Base-by-base conservation (phyloP, 2,797 vertebrate genomes). In the Sciurus carolinensis region DNA sequence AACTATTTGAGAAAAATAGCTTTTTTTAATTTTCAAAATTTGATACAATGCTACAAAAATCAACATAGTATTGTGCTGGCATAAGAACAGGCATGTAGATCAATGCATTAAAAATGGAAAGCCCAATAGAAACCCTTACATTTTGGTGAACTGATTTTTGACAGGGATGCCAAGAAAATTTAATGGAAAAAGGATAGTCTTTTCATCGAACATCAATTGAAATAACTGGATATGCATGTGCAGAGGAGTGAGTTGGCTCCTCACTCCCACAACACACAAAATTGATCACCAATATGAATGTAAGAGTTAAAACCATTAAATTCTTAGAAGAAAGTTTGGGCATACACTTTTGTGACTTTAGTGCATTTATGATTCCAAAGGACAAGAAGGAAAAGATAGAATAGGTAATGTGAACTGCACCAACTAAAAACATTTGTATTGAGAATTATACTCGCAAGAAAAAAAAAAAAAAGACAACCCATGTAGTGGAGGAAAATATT, bases 131-230 rank as follows among this genome's bases (percentile, higher is more conserved):
- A 81, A 36, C 22, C 30, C 13, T 79, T 84, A n/a, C 12, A 36
- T 79, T 95, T 77, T 79, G 44, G 14, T 54, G 80, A 64, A 62
- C 83, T 79, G 14, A 87, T 72, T 92, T 92, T 88, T 90, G 33
- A 81, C 36, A 89, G 10, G 47, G 66, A 59, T 71, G 42, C 28
- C 33, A 88, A 71, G 30, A 86, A 79, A 54, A 79, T 22, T 69
- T 33, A 77, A 24, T 28, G 36, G 14, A 7, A 62, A 26, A 44
- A 71, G 10, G 69, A 82, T 6, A 28, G 7, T 26, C 67, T 87
- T 52, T 80, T 54, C 39, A 69, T 15, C 54, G 71, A 69, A n/a
- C 28, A 44, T 12, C 88, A 12, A 76, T n/a, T 42, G 42, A 83
- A 88, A 62, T 47, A 47, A 59, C 13, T 57, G 28, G 8, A 80